Evolutionary conservation across 2,888 invertebrate genomes (phyloP).

Genomic region (Mythimna vitellina): DNA sequence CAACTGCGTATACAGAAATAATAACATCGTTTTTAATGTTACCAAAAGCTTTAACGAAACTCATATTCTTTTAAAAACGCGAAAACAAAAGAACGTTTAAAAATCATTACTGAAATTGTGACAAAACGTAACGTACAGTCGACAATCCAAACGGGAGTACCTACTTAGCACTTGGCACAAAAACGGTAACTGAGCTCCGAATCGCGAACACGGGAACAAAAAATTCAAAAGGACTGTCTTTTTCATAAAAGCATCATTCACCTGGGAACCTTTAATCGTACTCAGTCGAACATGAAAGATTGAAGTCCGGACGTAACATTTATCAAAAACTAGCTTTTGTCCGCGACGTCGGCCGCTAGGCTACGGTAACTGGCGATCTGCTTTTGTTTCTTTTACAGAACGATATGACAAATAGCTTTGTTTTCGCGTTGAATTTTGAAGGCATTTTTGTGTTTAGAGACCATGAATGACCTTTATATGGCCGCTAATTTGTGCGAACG

Average conservation of each 20-base stretch:
- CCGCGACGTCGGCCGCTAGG: slow-evolving; percentile 30
- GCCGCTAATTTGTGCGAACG: background rate
- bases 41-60: background rate
- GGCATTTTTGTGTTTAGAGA: background rate
- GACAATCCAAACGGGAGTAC: slow-evolving; percentile 9
- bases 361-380: slow-evolving; percentile 20
- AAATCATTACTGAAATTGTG: slow-evolving; percentile 9
- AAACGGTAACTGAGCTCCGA: slow-evolving; percentile 55
- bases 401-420: slow-evolving; percentile 40
- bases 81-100: slow-evolving; percentile 1
- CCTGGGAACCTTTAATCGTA: slow-evolving; percentile 65
- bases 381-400: slow-evolving; percentile 38
- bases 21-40: background rate
- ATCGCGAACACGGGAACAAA: slow-evolving; percentile 64
- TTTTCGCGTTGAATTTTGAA: slow-evolving; percentile 20
- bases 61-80: background rate
- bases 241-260: slow-evolving; percentile 67
- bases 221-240: slow-evolving; percentile 73
- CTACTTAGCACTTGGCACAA: slow-evolving; percentile 35
- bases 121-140: slow-evolving; percentile 9
- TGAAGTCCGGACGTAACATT: slow-evolving; percentile 65
- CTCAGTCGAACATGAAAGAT: slow-evolving; percentile 72
- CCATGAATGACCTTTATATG: background rate
- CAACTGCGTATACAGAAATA: background rate
- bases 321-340: slow-evolving; percentile 57